Evolutionary conservation across 2,888 invertebrate genomes (phyloP), one percentile per base, ranked within the genome.

Genomic region (Apocheima hispidaria): DNA sequence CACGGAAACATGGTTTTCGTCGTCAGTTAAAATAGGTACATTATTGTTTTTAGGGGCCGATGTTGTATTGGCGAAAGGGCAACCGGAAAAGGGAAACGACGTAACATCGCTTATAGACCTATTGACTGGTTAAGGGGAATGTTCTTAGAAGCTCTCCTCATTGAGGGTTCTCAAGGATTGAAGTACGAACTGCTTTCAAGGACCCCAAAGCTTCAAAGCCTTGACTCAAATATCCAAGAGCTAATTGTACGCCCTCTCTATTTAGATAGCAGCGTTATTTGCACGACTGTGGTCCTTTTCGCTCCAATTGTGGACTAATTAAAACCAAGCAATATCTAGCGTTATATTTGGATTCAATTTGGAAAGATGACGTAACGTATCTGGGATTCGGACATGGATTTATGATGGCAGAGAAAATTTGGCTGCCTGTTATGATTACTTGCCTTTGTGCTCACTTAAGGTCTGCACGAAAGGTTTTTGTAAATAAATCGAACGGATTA

Each of bases 341-440:
- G 54, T 40, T 44, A 44, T 65, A 43, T 62, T 65, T 61, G 36
- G 52, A 61, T 59, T 65, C 48, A 48, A 61, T 59, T 59, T 52
- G 14, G 58, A 43, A 48, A 51, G 50, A 54, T 48, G 36, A 53
- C 50, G 26, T 35, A 46, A 41, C 38, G 49, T 21, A 10, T 14
- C 26, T 52, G 9, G 46, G 38, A 6, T 35, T 40, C 20, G 20
- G 21, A 48, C 16, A 38, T 28, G 23, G 36, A 55, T 48, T 55
- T 38, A 55, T 55, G 46, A 48, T 55, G 46, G 48, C 38, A 21
- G 30, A 55, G 48, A 40, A 18, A 16, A 36, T 48, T 16, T 28
- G 12, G 12, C 12, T 14, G 28, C 18, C 14, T 38, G 38, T 35
- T 36, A 26, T 44, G 23, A 44, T 35, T 33, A n/a, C 30, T 33